Evolutionary conservation across 2,888 invertebrate species (phyloP).

Genomic region (Macrophya annulata): DNA sequence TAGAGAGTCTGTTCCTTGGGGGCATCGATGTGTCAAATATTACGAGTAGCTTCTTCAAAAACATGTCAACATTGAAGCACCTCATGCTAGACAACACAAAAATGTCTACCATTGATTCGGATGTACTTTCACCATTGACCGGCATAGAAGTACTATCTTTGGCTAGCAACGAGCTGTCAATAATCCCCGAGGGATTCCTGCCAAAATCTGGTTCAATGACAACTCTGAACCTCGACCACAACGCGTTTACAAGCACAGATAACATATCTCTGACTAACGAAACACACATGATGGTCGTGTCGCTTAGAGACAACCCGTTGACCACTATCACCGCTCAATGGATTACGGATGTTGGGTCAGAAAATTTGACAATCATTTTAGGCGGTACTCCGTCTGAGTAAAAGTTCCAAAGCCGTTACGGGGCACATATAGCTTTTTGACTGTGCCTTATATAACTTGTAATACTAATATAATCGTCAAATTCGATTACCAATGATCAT

Average conservation of each 20-base stretch:
- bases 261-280: slow-evolving; percentile 15
- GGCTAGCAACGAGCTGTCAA: slow-evolving; percentile 30
- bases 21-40: slow-evolving; percentile 34
- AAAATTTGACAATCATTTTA: slow-evolving; percentile 13
- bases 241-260: neutral
- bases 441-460: too few species aligned
- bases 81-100: slow-evolving; percentile 52
- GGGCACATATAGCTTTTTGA: neutral
- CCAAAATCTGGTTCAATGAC: neutral
- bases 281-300: neutral
- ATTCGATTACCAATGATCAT: too few species aligned
- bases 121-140: slow-evolving; percentile 16
- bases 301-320: slow-evolving; percentile 36
- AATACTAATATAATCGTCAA: too few species aligned
- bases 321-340: neutral
- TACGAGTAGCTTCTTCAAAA: neutral
- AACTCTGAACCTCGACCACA: slow-evolving; percentile 13
- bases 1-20: slow-evolving; percentile 57
- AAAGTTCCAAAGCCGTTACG: neutral
- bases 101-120: slow-evolving; percentile 27
- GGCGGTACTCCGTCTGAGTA: neutral
- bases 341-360: neutral
- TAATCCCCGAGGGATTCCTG: slow-evolving; percentile 16
- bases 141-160: slow-evolving; percentile 30
- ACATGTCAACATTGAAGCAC: slow-evolving; percentile 55